Base-by-base conservation (phyloP, 2,888 invertebrate genomes). In the Ligdia adustata region DNA sequence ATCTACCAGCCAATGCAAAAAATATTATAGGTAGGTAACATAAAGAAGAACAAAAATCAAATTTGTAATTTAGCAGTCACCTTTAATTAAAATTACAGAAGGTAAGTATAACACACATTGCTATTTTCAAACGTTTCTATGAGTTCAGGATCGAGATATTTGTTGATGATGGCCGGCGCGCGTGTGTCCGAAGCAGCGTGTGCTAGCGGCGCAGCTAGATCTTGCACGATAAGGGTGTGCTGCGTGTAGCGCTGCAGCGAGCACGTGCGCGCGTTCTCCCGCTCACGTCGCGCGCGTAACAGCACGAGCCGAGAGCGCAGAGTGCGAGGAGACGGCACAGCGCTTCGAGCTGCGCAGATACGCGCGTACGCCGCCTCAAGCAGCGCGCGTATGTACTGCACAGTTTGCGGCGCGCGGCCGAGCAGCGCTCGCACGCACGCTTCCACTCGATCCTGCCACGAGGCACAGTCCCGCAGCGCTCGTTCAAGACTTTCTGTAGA, bases 201-300 rank as follows among this genome's bases (percentile, higher is more conserved):
- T 2, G 40, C 44, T 7, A 52, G 27, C 1, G 51, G 43, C 6
- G 52, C 32, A 9, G 31, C 28, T 2, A 83, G 58, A 3, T 72
- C 55, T 26, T 77, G 60, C 6, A 68, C 61, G 3, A 18, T 18
- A 0, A 74, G 55, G 0, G 69, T 64, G 18, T 59, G 60, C n/a
- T 60, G 56, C 0, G 78, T 72, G 52, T 64, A 66, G 1, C 38
- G 48, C 14, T 7, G 18, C 22, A 29, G 3, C 34, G 26, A 18
- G 37, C 27, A 38, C n/a, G n/a, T n/a, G n/a, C n/a, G n/a, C n/a
- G n/a, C n/a, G n/a, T n/a, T n/a, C n/a, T n/a, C n/a, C n/a, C n/a
- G n/a, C n/a, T 28, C 2, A 7, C 3, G n/a, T n/a, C n/a, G n/a
- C 3, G 11, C 4, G 9, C 1, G 7, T 2, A 14, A 15, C 15